Conservation (phyloP, 2,113 vertebrate genomes). For the Tachysurus fulvidraco region DNA sequence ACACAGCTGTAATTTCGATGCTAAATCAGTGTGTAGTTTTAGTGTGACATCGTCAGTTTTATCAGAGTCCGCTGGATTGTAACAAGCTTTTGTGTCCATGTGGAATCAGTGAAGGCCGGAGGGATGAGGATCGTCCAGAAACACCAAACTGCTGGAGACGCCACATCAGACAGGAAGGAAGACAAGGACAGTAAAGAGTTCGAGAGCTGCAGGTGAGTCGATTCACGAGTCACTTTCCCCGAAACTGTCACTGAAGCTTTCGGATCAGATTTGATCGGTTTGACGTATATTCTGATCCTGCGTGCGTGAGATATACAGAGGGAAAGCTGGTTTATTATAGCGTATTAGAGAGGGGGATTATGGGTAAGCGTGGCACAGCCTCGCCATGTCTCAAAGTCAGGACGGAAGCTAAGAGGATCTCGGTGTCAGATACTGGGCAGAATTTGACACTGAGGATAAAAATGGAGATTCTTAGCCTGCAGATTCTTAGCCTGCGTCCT, state of each 20-base stretch:
- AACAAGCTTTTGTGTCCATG: neutral
- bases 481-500: neutral
- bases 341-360: neutral
- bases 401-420: neutral
- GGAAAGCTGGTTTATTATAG: neutral
- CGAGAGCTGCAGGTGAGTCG: conserved; percentile 84
- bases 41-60: neutral
- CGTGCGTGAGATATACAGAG: neutral
- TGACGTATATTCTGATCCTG: neutral
- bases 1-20: neutral
- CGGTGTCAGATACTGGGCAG: neutral
- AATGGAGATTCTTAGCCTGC: neutral
- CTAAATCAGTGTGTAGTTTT: neutral
- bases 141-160: conserved; percentile 79
- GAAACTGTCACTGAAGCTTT: neutral
- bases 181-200: conserved; percentile 89
- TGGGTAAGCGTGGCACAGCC: neutral
- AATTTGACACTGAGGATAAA: neutral
- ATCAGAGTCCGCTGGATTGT: neutral
- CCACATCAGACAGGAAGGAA: conserved; percentile 81
- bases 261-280: neutral
- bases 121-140: conserved; percentile 99
- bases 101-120: conserved; percentile 88
- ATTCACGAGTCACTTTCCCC: neutral
- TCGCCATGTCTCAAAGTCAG: neutral